Percentiles rank a stretch among this genome's conserved stretches.
These are phyloP conservation scores for Acestrorhynchus altus DNA, from an alignment of 2,797 vertebrate species.

Conservation along the genomic window DNA sequence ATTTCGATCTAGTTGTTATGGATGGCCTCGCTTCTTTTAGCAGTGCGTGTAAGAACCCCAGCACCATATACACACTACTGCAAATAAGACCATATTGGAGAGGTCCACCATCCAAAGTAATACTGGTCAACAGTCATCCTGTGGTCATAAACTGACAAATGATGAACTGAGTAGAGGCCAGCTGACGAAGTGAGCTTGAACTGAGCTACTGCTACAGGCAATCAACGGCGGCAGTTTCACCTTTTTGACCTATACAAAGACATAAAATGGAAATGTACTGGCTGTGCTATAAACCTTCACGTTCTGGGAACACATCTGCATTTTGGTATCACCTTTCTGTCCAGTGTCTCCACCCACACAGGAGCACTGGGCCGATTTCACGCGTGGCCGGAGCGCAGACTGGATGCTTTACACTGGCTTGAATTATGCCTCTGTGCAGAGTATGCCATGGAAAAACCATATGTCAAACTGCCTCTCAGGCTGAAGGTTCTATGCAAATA, in stretches of 20 bases:
- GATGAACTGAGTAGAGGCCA: background rate
- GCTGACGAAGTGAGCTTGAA: background rate
- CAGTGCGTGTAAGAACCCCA: too few species aligned
- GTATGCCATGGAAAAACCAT: background rate
- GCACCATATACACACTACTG: too few species aligned
- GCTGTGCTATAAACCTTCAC: background rate
- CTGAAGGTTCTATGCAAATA: background rate
- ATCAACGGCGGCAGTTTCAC: background rate
- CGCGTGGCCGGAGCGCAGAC: background rate
- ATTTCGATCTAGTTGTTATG: too few species aligned
- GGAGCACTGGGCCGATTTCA: slow-evolving; percentile 1
- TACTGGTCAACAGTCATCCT: too few species aligned
- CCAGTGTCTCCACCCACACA: background rate
- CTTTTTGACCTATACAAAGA: slow-evolving; percentile 1
- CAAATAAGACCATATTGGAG: too few species aligned
- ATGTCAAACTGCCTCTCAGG: slow-evolving; percentile 14
- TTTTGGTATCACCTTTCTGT: background rate
- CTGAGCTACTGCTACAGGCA: background rate
- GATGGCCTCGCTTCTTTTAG: too few species aligned
- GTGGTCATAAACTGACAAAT: slow-evolving; percentile 14
- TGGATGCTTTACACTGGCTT: background rate
- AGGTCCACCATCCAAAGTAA: too few species aligned
- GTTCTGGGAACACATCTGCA: background rate
- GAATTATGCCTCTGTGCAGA: background rate
- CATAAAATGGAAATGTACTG: slow-evolving; percentile 11